These are phyloP conservation scores for Amphimallon solstitiale DNA, from an alignment of 2,888 invertebrate genomes.

Conservation along the genomic window DNA sequence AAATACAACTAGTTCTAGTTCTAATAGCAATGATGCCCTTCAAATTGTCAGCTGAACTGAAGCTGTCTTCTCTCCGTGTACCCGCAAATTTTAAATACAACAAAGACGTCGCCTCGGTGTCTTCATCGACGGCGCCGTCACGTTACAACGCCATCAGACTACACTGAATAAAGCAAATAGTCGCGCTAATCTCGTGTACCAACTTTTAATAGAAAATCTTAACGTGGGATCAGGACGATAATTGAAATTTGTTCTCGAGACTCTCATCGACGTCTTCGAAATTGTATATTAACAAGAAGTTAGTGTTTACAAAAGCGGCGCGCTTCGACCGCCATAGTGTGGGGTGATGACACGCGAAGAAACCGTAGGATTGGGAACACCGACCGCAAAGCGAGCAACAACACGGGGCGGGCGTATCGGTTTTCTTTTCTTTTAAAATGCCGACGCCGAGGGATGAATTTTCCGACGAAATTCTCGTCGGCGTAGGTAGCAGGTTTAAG, in stretches of 20 bases:
- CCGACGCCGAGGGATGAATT: background rate
- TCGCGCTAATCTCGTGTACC: slow-evolving; percentile 52
- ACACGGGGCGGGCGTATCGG: slow-evolving; percentile 3
- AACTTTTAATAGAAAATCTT: slow-evolving; percentile 58
- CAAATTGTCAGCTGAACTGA: too few species aligned
- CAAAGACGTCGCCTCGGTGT: background rate
- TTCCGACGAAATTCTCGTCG: slow-evolving; percentile 1
- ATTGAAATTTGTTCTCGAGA: slow-evolving; percentile 55
- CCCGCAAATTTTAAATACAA: too few species aligned
- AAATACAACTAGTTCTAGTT: too few species aligned
- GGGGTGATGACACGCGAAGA: background rate
- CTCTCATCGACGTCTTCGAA: slow-evolving; percentile 43
- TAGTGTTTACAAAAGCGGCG: slow-evolving; percentile 42
- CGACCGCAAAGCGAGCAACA: slow-evolving; percentile 23
- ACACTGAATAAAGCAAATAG: slow-evolving; percentile 47
- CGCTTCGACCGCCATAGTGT: background rate
- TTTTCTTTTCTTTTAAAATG: slow-evolving; percentile 4
- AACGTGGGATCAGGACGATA: slow-evolving; percentile 56
- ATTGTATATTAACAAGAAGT: slow-evolving; percentile 49
- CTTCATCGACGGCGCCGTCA: background rate
- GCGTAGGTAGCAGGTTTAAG: background rate
- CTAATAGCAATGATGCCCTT: too few species aligned
- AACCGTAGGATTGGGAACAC: background rate
- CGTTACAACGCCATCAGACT: background rate
- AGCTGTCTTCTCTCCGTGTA: too few species aligned